phyloP scores from a whole-genome alignment of 1,140 invertebrate genomes.

The Plodia interpunctella region DNA sequence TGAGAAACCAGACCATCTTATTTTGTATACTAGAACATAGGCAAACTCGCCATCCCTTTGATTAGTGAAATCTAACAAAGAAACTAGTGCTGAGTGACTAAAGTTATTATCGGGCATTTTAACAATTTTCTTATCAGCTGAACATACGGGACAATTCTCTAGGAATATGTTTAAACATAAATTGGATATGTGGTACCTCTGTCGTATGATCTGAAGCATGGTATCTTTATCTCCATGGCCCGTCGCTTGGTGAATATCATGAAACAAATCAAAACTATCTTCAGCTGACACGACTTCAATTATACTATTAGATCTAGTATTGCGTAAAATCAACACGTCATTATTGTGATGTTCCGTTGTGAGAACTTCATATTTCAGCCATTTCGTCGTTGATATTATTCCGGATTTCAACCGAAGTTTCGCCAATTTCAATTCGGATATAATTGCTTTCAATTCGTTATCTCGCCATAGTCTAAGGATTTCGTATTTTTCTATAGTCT shows the following conservation, averaged over 20 bases:
- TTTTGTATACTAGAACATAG: neutral
- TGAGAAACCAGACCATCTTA: neutral
- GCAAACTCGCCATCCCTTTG: neutral
- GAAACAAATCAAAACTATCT: neutral
- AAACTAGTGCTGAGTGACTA: neutral
- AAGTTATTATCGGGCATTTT: too few species aligned
- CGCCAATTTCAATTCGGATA: too few species aligned
- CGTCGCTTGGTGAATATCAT: neutral
- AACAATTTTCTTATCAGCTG: too few species aligned
- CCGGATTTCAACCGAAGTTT: too few species aligned
- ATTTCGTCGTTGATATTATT: too few species aligned
- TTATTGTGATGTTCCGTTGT: too few species aligned
- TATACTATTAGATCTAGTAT: neutral
- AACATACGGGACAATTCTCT: neutral
- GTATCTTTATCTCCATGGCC: neutral
- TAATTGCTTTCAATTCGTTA: too few species aligned
- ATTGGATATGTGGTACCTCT: neutral
- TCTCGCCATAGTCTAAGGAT: too few species aligned
- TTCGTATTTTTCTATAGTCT: too few species aligned
- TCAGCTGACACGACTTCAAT: neutral
- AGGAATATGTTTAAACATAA: neutral
- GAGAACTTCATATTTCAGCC: too few species aligned
- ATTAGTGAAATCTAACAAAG: neutral
- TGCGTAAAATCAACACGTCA: neutral
- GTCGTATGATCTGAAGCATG: neutral